Percentiles rank a stretch among this genome's conserved stretches.
Conservation (phyloP, 2,888 invertebrate species). For the Sarcophaga carnaria region DNA sequence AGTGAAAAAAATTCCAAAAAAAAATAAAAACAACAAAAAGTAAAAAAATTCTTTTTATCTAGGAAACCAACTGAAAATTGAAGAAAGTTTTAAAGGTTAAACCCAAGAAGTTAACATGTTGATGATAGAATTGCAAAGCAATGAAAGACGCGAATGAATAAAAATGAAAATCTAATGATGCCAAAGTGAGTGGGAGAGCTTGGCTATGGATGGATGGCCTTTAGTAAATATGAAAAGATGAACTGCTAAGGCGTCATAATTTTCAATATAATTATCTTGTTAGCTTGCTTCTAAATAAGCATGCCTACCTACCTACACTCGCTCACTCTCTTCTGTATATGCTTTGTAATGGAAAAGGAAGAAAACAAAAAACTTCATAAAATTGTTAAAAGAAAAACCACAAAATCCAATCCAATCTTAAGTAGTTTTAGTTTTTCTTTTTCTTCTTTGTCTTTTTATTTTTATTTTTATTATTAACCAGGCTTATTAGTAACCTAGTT, state of each 20-base stretch:
- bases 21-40: constrained; percentile 8
- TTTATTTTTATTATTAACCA: constrained; percentile 16
- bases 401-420: constrained; percentile 65
- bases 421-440: constrained; percentile 3
- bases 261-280: constrained; percentile 65
- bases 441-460: neutral
- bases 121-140: constrained; percentile 17
- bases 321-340: neutral
- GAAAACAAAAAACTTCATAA: neutral
- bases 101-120: constrained; percentile 31
- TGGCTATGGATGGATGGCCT: neutral
- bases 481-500: constrained; percentile 50
- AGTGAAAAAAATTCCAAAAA: neutral
- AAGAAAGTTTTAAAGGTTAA: constrained; percentile 60
- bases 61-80: constrained; percentile 13
- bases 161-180: constrained; percentile 18
- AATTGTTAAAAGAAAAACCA: constrained; percentile 46
- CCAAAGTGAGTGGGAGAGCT: constrained; percentile 21
- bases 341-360: neutral
- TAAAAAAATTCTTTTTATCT: constrained; percentile 20
- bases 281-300: constrained; percentile 46
- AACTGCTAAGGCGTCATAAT: constrained; percentile 72
- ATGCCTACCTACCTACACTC: constrained; percentile 18
- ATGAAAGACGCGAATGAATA: constrained; percentile 2
- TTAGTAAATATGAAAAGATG: constrained; percentile 24